Evolutionary conservation across 1,140 invertebrate genomes (phyloP).

Genomic region (Vollenhovia emeryi): DNA sequence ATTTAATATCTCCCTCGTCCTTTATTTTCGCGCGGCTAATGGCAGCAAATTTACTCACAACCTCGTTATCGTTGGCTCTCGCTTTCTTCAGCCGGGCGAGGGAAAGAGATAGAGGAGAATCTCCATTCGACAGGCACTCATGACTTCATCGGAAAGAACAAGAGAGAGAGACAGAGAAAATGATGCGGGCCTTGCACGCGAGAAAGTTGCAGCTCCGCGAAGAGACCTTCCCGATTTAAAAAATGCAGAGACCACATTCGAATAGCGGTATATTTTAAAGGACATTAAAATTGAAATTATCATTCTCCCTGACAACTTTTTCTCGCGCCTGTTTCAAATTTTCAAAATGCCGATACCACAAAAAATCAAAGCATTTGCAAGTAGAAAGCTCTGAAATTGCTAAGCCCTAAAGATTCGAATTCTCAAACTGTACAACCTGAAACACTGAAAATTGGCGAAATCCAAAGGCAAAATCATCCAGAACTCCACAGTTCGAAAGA

Average conservation of each 20-base stretch:
- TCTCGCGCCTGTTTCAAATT: neutral
- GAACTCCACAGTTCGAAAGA: neutral
- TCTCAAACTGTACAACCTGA: neutral
- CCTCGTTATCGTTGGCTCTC: constrained; percentile 79
- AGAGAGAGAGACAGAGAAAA: neutral
- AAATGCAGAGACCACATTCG: neutral
- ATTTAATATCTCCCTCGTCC: constrained; percentile 81
- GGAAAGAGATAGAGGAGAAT: neutral
- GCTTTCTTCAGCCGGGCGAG: constrained; percentile 1
- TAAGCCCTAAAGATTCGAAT: neutral
- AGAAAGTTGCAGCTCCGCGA: constrained; percentile 1
- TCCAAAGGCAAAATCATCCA: neutral
- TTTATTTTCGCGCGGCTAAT: constrained; percentile 83
- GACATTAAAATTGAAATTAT: neutral
- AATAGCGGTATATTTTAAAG: neutral
- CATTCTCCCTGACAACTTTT: neutral
- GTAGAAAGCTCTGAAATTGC: too few relatives aligned
- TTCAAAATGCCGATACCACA: neutral
- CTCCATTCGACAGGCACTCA: constrained; percentile 37
- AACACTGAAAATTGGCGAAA: neutral
- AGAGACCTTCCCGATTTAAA: neutral
- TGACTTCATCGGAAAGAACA: constrained; percentile 56
- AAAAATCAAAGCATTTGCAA: neutral
- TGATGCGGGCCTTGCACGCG: constrained; percentile 14
- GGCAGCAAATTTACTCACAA: constrained; percentile 83